phyloP scores from a whole-genome alignment of 1,140 invertebrate species.

The Zelostemma sp. region DNA sequence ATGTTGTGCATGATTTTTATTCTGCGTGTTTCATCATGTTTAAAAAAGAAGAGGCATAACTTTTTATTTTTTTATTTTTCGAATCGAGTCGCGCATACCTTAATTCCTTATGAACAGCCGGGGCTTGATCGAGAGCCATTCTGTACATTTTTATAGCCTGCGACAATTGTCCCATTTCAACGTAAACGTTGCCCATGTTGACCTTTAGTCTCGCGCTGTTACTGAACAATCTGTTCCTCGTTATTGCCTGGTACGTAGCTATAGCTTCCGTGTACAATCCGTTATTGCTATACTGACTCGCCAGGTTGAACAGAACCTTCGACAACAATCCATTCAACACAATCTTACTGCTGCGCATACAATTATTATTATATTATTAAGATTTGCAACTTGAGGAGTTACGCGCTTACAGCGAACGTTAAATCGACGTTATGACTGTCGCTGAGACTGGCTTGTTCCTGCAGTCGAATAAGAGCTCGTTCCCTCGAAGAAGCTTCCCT shows the following conservation, averaged over 20 bases:
- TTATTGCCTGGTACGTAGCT: slow-evolving; percentile 93
- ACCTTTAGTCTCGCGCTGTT: slow-evolving; percentile 93
- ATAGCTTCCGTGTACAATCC: slow-evolving; percentile 96
- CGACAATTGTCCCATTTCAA: slow-evolving; percentile 92
- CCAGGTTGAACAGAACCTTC: slow-evolving; percentile 93
- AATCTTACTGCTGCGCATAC: background rate
- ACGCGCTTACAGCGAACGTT: slow-evolving; percentile 84
- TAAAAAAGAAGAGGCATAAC: no score
- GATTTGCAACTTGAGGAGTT: no score
- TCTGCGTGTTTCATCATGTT: no score
- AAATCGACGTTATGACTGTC: slow-evolving; percentile 94
- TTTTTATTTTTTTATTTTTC: no score
- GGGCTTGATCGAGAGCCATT: slow-evolving; percentile 97
- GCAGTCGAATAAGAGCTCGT: slow-evolving; percentile 86
- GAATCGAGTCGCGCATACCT: slow-evolving; percentile 74
- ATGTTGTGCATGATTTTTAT: slow-evolving; percentile 99
- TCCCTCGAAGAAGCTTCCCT: slow-evolving; percentile 97
- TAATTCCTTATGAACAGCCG: slow-evolving; percentile 90
- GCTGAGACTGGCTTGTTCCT: slow-evolving; percentile 89
- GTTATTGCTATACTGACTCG: slow-evolving; percentile 92
- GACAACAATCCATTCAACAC: slow-evolving; percentile 45
- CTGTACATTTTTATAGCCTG: slow-evolving; percentile 98
- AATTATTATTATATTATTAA: no score
- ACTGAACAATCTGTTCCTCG: slow-evolving; percentile 87
- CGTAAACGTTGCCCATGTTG: slow-evolving; percentile 99